Conservation (phyloP, 2,797 vertebrate genomes). For the Harpagifer antarcticus region DNA sequence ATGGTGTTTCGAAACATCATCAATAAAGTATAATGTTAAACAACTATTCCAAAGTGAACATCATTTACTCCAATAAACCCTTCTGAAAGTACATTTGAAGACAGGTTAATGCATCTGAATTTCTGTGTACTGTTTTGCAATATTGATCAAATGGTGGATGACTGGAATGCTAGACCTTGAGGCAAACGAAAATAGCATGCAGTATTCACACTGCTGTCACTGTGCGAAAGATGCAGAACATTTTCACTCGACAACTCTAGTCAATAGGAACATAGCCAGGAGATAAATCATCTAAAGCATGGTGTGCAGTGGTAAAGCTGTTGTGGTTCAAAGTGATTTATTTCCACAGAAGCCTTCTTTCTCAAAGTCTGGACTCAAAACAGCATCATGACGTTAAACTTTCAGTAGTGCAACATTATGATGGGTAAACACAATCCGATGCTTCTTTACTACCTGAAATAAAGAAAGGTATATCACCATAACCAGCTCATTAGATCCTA, state of each 20-base stretch:
- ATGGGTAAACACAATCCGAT: conserved; percentile 11
- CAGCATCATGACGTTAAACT: conserved; percentile 7
- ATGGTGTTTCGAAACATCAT: background rate
- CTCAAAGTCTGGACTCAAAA: conserved; percentile 21
- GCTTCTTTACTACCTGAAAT: conserved; percentile 10
- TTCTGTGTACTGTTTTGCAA: background rate
- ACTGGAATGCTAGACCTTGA: conserved; percentile 22
- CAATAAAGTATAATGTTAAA: background rate
- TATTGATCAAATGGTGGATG: background rate
- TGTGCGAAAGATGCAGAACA: background rate
- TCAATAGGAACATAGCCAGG: conserved; percentile 18
- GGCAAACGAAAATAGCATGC: conserved; percentile 2
- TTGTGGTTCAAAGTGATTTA: conserved; percentile 33
- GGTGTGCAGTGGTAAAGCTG: background rate
- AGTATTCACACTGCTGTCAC: conserved; percentile 17
- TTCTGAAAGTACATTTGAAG: background rate
- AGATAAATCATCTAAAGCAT: conserved; percentile 13
- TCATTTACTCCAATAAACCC: background rate
- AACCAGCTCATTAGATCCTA: background rate
- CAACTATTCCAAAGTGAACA: too few relatives aligned
- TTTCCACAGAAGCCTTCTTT: conserved; percentile 24
- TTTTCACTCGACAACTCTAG: conserved; percentile 8
- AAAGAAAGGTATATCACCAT: background rate
- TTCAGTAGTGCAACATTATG: conserved; percentile 1
- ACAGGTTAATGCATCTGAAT: background rate